Base-by-base conservation (phyloP, 2,888 invertebrate genomes). In the Caenorhabditis sulstoni region DNA sequence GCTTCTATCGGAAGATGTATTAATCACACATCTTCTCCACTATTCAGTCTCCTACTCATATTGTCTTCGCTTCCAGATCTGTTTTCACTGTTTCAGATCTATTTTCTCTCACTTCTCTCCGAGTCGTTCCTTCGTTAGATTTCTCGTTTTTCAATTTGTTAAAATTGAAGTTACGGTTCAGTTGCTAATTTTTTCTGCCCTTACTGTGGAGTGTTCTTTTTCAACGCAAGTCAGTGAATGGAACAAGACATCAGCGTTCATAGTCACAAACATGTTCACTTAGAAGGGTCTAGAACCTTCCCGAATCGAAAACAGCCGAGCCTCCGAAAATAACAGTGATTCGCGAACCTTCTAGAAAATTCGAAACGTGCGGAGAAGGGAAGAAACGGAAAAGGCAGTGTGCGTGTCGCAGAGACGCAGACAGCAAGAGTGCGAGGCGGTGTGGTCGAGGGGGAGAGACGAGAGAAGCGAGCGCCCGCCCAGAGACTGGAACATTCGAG, bases 231-330 rank as follows among this genome's bases (percentile, higher is more conserved):
- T n/a, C n/a, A n/a, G n/a, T n/a, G n/a, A n/a, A n/a, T n/a, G 7
- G 29, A 29, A 29, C 3, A 5, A 7, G 29, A 29, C 29, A 7
- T 29, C 29, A 29, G 7, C 3, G 29, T 29, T 29, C 29, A 59
- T 14, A 59, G 29, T 14, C 47, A 50, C 22, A 64, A 44, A n/a
- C 39, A 29, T 29, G 29, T 29, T 3, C 7, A 7, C 29, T 29
- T 35, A 11, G 20, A 55, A 65, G 52, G 35, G 14, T 61, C 74
- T 39, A 59, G 73, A 65, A 44, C 0, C 4, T 41, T 73, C 64
- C 29, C 29, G 65, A 29, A 47, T 23, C 20, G 53, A 68, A 78
- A 74, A 61, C 45, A 50, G 23, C 20, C 3, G 9, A 23, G 14
- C 22, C 47, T 47, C 16, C 14, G 16, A 29, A 12, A 29, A 52